Percentiles rank a stretch among this genome's conserved stretches.
Conservation (phyloP, 2,888 invertebrate genomes). For the Spodoptera picta region DNA sequence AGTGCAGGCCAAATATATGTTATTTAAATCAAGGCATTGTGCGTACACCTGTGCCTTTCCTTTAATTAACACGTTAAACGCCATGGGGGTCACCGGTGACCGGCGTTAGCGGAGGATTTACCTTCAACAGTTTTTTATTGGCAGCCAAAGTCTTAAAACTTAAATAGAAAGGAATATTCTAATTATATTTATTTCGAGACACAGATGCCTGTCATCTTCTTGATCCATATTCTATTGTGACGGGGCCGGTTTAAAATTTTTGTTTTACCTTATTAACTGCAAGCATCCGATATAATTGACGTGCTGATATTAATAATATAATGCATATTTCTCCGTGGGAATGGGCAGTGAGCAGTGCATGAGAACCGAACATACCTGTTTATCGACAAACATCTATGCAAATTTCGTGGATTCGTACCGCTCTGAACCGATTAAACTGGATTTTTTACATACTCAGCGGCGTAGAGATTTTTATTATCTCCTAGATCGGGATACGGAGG, state of each 20-base stretch:
- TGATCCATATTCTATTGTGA: constrained; percentile 14
- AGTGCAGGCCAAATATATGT: constrained; percentile 23
- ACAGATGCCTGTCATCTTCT: no score
- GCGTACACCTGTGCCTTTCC: no score
- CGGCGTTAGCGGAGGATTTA: no score
- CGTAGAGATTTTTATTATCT: constrained; percentile 49
- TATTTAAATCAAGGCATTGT: no score
- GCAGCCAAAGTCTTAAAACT: no score
- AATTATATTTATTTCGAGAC: no score
- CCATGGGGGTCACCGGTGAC: no score
- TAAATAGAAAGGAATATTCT: no score
- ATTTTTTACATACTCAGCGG: constrained; percentile 51
- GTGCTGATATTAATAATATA: constrained; percentile 48
- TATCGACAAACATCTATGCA: constrained; percentile 79
- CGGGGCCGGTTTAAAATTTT: constrained; percentile 7
- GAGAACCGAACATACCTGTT: constrained; percentile 78
- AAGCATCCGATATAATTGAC: constrained; percentile 35
- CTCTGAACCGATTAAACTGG: constrained; percentile 64
- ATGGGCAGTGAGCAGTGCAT: constrained; percentile 53
- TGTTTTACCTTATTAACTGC: constrained; percentile 28
- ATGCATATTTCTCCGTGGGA: constrained; percentile 56
- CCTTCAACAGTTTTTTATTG: no score
- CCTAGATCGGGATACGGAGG: constrained; percentile 12
- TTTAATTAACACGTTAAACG: no score
- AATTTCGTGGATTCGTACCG: constrained; percentile 70